Evolutionary conservation across 2,888 invertebrate species (phyloP).

Genomic region (Cephus nigrinus): DNA sequence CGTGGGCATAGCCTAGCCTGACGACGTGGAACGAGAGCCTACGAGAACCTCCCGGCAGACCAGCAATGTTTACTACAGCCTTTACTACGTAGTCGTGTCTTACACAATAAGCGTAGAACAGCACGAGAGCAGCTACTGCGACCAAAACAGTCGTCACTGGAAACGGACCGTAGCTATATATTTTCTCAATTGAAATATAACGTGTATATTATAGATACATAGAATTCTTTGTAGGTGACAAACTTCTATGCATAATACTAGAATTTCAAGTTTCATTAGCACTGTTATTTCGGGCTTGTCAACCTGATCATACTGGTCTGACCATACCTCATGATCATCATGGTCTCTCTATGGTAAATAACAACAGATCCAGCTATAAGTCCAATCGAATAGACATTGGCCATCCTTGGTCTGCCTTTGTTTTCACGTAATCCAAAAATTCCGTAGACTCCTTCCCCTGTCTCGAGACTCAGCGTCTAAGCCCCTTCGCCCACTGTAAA

Average conservation of each 20-base stretch:
- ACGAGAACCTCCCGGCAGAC: neutral
- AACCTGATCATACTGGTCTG: neutral
- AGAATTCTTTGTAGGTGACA: neutral
- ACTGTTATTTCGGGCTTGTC: neutral
- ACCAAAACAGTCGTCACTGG: neutral
- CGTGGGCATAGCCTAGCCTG: neutral
- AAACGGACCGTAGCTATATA: neutral
- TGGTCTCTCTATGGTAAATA: neutral
- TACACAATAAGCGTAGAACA: neutral
- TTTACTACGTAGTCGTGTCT: neutral
- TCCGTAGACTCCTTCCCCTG: neutral
- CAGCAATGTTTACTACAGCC: constrained; percentile 3
- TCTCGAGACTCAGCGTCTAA: neutral
- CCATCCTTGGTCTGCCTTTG: neutral
- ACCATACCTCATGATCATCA: neutral
- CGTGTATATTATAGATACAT: neutral
- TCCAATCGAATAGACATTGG: neutral
- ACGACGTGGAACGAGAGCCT: neutral
- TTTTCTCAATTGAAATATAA: neutral
- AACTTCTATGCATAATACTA: neutral
- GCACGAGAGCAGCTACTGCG: neutral
- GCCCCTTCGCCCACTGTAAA: constrained; percentile 46
- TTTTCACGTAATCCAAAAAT: neutral
- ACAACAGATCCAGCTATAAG: neutral
- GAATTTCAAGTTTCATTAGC: neutral